A percentile compares a stretch with the other conserved stretches of the same genome.
These are phyloP conservation scores for Odontamblyopus lacepedii DNA, from an alignment of 2,797 vertebrate species.

Conservation along the genomic window DNA sequence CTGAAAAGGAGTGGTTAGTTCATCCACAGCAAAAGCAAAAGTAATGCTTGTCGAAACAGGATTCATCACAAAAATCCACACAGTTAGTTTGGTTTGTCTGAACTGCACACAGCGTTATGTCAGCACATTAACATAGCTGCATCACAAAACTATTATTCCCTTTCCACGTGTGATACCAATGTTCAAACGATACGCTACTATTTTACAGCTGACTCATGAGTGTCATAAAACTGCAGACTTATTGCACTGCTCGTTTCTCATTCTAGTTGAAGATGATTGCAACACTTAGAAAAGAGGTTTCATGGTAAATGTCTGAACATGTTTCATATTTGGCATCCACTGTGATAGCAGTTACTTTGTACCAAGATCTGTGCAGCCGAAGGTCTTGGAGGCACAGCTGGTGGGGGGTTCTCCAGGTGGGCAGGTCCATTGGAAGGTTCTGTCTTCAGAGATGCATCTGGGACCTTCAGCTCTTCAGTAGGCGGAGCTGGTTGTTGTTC, in stretches of 20 bases:
- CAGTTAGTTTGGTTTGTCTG: slow-evolving; percentile 41
- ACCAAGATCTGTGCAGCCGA: slow-evolving; percentile 72
- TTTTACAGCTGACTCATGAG: background rate
- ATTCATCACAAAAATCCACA: slow-evolving; percentile 42
- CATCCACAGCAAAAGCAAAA: slow-evolving; percentile 33
- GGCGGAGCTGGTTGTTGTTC: slow-evolving; percentile 70
- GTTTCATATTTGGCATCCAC: slow-evolving; percentile 1
- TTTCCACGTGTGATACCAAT: slow-evolving; percentile 14
- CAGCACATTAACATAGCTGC: slow-evolving; percentile 3
- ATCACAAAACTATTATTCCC: background rate
- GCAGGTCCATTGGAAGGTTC: slow-evolving; percentile 19
- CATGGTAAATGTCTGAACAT: too few species aligned
- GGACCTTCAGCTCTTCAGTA: slow-evolving; percentile 30
- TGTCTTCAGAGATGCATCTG: slow-evolving; percentile 18
- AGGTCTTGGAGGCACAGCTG: slow-evolving; percentile 73
- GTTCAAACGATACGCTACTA: background rate
- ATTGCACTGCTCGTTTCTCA: background rate
- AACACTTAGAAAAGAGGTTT: background rate
- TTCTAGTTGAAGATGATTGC: background rate
- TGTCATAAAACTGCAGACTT: background rate
- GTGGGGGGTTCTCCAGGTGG: slow-evolving; percentile 55
- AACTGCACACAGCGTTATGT: slow-evolving; percentile 20
- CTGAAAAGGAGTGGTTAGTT: slow-evolving; percentile 62
- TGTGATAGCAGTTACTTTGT: slow-evolving; percentile 52
- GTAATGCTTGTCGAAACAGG: slow-evolving; percentile 17